A percentile compares a stretch with the other conserved stretches of the same genome.
Conservation (phyloP, 1,140 invertebrate species). For the Lethocerus indicus region DNA sequence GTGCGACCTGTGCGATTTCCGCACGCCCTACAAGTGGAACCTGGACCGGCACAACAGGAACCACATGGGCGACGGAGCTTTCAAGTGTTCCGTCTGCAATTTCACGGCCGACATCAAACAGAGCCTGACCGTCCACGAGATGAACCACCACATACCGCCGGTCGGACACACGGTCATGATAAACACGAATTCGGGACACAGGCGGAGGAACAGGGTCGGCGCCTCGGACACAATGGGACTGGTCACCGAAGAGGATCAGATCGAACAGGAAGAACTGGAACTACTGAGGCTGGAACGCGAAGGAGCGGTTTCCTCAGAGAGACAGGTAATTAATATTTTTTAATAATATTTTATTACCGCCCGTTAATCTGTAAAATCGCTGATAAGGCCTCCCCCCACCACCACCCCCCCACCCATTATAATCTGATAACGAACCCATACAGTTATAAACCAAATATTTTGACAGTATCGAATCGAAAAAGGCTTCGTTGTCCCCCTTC, state of each 20-base stretch:
- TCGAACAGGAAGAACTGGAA: slow-evolving; percentile 16
- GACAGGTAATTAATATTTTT: no score
- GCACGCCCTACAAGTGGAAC: slow-evolving; percentile 85
- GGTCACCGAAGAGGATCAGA: slow-evolving; percentile 11
- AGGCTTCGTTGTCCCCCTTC: no score
- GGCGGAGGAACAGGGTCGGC: slow-evolving; percentile 47
- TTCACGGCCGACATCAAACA: slow-evolving; percentile 86
- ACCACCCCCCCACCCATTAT: no score
- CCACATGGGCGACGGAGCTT: slow-evolving; percentile 64
- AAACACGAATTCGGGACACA: slow-evolving; percentile 26
- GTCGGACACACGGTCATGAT: slow-evolving; percentile 42
- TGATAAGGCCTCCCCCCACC: no score
- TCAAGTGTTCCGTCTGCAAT: slow-evolving; percentile 73
- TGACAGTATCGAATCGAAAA: no score
- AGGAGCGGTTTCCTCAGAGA: no score
- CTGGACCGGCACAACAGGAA: slow-evolving; percentile 83
- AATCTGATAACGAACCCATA: no score
- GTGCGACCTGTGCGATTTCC: slow-evolving; percentile 82
- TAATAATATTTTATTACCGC: no score
- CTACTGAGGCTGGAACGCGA: slow-evolving; percentile 9
- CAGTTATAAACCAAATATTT: no score
- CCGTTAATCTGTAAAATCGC: no score
- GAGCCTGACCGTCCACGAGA: slow-evolving; percentile 79
- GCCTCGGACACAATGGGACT: slow-evolving; percentile 38
- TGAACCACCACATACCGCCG: slow-evolving; percentile 69